Percentiles rank a stretch among this genome's conserved stretches.
These are phyloP conservation scores for Bruchidius siliquastri DNA, from an alignment of 2,888 invertebrate species.

Conservation along the genomic window DNA sequence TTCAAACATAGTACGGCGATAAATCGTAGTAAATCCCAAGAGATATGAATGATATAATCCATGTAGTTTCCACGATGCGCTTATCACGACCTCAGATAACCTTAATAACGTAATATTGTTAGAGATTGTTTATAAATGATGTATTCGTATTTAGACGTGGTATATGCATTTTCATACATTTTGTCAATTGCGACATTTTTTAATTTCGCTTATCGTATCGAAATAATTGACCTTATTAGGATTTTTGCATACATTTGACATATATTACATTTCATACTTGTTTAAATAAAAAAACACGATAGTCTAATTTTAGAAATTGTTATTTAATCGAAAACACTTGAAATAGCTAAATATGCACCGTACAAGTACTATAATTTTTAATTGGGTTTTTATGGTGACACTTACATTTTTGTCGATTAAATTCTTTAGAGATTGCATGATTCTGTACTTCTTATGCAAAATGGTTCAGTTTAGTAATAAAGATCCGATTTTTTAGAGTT, in stretches of 20 bases:
- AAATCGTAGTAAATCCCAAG: background rate
- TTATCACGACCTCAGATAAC: background rate
- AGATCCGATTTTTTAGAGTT: no score
- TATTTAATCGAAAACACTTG: background rate
- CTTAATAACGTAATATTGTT: background rate
- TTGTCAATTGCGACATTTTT: background rate
- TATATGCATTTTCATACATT: background rate
- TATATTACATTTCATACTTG: background rate
- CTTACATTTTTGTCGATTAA: no score
- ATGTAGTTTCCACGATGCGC: background rate
- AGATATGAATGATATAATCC: background rate
- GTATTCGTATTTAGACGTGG: background rate
- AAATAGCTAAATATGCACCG: background rate
- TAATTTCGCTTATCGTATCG: background rate
- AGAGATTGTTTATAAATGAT: background rate
- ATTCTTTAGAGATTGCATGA: no score
- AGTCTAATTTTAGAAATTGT: background rate
- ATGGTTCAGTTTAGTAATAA: no score
- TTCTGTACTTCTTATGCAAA: no score
- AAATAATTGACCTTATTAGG: background rate
- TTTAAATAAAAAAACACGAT: background rate
- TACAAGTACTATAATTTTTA: no score
- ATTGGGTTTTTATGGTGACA: no score
- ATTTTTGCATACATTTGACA: background rate
- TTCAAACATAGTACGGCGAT: background rate